Evolutionary conservation across 1,140 invertebrate species (phyloP).

Genomic region (Pteromalus puparum): DNA sequence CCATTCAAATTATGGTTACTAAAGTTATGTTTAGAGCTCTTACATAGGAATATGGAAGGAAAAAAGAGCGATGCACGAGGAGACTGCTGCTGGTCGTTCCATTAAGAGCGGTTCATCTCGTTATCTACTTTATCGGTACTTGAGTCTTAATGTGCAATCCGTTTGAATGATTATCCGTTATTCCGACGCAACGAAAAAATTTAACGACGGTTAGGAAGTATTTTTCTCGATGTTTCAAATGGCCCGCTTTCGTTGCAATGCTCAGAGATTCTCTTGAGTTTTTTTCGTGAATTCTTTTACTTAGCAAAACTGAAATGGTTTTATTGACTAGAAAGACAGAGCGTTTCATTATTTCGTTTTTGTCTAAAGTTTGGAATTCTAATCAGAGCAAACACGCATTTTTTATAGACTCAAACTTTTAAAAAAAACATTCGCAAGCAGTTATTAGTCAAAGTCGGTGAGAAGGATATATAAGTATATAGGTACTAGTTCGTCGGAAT

Average conservation of each 20-base stretch:
- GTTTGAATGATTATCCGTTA: constrained; percentile 31
- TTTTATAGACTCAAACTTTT: background rate
- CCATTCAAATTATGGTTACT: constrained; percentile 61
- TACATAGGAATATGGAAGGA: constrained; percentile 10
- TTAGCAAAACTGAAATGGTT: background rate
- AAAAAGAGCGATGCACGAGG: background rate
- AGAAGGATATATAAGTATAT: background rate
- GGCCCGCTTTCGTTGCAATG: background rate
- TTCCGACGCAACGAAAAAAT: constrained; percentile 13
- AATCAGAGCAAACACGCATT: background rate
- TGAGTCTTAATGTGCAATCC: constrained; percentile 23
- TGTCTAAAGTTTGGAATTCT: background rate
- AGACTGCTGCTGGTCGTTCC: constrained; percentile 30
- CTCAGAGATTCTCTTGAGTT: background rate
- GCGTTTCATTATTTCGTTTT: constrained; percentile 17
- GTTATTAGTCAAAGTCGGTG: background rate
- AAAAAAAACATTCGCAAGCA: background rate
- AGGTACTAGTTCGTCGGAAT: background rate
- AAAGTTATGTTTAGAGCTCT: constrained; percentile 38
- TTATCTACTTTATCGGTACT: constrained; percentile 38
- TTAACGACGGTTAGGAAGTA: background rate
- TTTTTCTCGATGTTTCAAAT: background rate
- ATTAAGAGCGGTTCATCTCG: constrained; percentile 19
- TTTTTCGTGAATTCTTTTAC: background rate
- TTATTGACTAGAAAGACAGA: background rate